phyloP scores from a whole-genome alignment of 2,797 vertebrate species.

The Gobio occitaniae region DNA sequence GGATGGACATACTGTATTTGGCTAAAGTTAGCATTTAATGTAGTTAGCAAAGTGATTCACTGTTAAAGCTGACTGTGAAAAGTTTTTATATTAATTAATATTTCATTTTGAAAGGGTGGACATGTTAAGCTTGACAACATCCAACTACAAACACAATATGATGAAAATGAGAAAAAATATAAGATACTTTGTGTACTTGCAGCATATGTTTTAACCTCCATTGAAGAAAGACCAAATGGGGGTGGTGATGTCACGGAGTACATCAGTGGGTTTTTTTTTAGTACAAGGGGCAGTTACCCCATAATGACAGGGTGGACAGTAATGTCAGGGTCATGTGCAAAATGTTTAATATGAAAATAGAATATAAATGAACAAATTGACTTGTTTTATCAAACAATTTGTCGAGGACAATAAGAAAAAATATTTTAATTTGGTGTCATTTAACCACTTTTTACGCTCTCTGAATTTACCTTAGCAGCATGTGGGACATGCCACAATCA shows the following conservation, averaged over 20 bases:
- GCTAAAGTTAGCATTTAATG: too few relatives aligned
- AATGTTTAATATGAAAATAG: background rate
- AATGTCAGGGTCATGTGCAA: background rate
- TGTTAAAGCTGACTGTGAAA: too few relatives aligned
- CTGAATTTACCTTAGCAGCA: background rate
- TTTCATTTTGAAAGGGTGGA: too few relatives aligned
- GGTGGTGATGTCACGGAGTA: background rate
- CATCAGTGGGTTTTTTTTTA: background rate
- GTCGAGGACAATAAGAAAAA: background rate
- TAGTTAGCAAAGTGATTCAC: too few relatives aligned
- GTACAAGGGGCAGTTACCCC: background rate
- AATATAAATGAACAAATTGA: background rate
- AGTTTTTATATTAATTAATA: too few relatives aligned
- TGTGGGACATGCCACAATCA: background rate
- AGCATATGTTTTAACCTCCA: too few relatives aligned
- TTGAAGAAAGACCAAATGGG: background rate
- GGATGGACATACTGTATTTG: too few relatives aligned
- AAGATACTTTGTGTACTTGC: too few relatives aligned
- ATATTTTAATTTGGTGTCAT: background rate
- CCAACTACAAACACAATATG: too few relatives aligned
- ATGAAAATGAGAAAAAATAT: too few relatives aligned
- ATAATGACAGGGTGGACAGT: background rate
- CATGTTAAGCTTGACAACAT: too few relatives aligned
- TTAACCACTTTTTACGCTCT: background rate
- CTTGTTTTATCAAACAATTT: background rate